These are phyloP conservation scores for Cacatua alba DNA, from an alignment of 2,113 vertebrate genomes.

Conservation along the genomic window DNA sequence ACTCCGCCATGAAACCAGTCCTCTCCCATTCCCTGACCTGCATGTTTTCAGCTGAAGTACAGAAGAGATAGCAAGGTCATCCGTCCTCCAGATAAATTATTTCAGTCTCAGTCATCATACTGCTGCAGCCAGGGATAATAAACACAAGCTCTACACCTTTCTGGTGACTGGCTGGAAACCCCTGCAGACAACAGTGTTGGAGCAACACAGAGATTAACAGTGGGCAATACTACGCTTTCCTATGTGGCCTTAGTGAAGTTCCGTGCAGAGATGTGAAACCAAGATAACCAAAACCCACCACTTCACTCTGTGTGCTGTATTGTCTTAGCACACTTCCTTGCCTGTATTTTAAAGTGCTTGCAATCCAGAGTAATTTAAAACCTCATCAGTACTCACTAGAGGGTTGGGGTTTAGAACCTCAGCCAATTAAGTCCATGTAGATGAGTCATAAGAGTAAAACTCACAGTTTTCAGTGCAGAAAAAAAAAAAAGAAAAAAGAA, in stretches of 20 bases:
- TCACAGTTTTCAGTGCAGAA: conserved; percentile 25
- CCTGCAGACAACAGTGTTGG: neutral
- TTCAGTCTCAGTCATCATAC: neutral
- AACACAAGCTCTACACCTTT: neutral
- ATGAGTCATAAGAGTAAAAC: conserved; percentile 68
- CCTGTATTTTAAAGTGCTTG: conserved; percentile 42
- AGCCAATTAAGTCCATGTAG: conserved; percentile 62
- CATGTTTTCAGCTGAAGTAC: neutral
- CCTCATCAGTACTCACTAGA: conserved; percentile 55
- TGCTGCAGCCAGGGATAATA: neutral
- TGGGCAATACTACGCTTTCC: neutral
- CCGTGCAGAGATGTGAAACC: neutral
- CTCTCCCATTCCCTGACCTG: neutral
- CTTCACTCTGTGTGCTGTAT: neutral
- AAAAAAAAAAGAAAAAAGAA: conserved; percentile 11
- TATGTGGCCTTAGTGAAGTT: neutral
- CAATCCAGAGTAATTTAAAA: conserved; percentile 61
- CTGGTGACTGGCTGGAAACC: neutral
- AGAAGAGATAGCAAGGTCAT: neutral
- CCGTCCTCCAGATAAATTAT: neutral
- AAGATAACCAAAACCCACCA: neutral
- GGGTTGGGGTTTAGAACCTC: conserved; percentile 64
- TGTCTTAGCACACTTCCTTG: conserved; percentile 13
- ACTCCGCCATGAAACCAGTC: neutral
- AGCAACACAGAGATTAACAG: neutral